Evolutionary conservation across 30 jellyfish, hydroid and myxozoan species (phyloP).

Genomic region (Aurelia sp.): DNA sequence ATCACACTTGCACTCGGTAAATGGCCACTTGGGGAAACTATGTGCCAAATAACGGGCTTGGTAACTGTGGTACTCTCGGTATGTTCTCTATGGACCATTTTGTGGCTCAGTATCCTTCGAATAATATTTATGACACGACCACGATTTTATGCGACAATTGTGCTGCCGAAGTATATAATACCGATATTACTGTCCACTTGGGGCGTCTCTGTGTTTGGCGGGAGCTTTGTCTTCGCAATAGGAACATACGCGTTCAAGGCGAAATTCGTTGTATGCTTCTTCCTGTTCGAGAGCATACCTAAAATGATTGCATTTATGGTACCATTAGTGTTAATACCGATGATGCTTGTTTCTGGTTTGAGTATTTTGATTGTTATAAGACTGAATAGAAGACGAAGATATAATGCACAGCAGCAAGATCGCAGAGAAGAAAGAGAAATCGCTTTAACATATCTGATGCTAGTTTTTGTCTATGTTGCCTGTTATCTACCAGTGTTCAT

Average conservation of each 20-base stretch:
- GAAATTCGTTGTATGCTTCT: slow-evolving; percentile 49
- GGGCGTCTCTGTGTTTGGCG: slow-evolving; percentile 20
- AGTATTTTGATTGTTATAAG: slow-evolving; percentile 17
- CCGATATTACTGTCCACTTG: slow-evolving; percentile 29
- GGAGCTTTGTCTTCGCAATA: slow-evolving; percentile 14
- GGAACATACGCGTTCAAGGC: slow-evolving; percentile 44
- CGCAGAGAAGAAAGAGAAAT: slow-evolving; percentile 33
- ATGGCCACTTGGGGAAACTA: slow-evolving; percentile 32
- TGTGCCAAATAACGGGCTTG: slow-evolving; percentile 37
- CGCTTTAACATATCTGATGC: slow-evolving; percentile 50
- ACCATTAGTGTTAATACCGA: slow-evolving; percentile 43
- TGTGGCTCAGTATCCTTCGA: slow-evolving; percentile 59
- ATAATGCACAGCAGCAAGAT: not conserved
- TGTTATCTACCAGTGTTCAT: slow-evolving; percentile 64
- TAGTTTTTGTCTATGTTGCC: slow-evolving; percentile 35
- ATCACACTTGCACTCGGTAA: slow-evolving; percentile 25
- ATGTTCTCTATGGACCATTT: slow-evolving; percentile 51
- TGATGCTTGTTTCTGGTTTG: not conserved
- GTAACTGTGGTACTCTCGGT: slow-evolving; percentile 24
- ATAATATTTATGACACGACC: slow-evolving; percentile 28
- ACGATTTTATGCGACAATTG: slow-evolving; percentile 13
- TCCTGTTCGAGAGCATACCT: slow-evolving; percentile 8
- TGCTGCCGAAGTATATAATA: slow-evolving; percentile 28
- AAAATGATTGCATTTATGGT: slow-evolving; percentile 40
- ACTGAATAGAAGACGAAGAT: not conserved